phyloP scores from a whole-genome alignment of 2,888 invertebrate genomes.

The Laspeyria flexula region DNA sequence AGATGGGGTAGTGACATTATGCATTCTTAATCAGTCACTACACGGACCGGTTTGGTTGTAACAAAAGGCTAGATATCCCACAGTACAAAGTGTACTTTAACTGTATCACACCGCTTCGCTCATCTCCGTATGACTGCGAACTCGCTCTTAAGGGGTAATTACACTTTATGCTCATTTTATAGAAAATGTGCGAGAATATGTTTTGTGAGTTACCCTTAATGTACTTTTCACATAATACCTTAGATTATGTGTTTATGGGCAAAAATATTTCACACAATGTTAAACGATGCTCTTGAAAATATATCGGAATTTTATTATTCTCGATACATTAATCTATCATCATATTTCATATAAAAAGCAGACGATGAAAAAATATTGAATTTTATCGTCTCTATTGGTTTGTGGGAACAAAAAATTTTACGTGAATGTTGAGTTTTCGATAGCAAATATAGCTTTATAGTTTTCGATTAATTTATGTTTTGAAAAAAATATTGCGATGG shows the following conservation, averaged over 20 bases:
- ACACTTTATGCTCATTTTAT: constrained; percentile 19
- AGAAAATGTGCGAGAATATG: constrained; percentile 18
- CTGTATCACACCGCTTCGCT: neutral
- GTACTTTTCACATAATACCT: constrained; percentile 18
- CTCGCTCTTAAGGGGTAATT: constrained; percentile 3
- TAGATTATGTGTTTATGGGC: constrained; percentile 21
- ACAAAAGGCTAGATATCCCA: too few species aligned
- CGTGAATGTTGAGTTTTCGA: neutral
- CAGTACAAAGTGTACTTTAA: too few species aligned
- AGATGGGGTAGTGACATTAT: too few species aligned
- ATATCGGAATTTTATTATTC: constrained; percentile 18
- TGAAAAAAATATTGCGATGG: neutral
- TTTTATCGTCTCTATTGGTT: constrained; percentile 8
- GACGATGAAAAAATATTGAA: constrained; percentile 6
- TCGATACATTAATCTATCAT: constrained; percentile 35
- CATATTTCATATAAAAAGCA: constrained; percentile 15
- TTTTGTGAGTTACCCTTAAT: constrained; percentile 16
- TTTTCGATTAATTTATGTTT: neutral
- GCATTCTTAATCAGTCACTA: too few species aligned
- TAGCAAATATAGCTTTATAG: neutral
- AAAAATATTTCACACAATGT: constrained; percentile 17
- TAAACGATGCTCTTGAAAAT: neutral
- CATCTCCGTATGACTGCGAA: neutral
- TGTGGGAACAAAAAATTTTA: neutral
- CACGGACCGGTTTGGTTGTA: too few species aligned